Evolutionary conservation across 1,140 invertebrate genomes (phyloP), one percentile per base, ranked within the genome.

Genomic region (Polypedilum pembai): DNA sequence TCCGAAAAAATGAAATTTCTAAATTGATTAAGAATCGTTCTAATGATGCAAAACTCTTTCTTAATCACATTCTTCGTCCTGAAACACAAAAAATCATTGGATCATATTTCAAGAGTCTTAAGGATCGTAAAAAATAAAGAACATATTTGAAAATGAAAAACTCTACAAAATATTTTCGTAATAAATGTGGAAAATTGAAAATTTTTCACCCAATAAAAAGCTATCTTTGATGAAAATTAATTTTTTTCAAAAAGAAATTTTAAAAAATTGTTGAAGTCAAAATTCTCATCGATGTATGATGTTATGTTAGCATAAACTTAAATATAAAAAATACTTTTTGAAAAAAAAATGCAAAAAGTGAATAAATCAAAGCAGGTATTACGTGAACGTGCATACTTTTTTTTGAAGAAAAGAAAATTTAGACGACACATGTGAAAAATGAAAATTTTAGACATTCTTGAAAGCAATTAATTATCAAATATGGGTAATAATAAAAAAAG

Each of bases 31-130:
- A 56, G 15, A 56, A 56, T 56, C 45, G 45, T 56, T 56, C 45
- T n/a, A 4, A 4, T 4, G 45, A 56, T 15, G 45, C 45, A 12
- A 56, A 56, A 56, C 45, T n/a, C 4, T 56, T 56, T n/a, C 45
- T 56, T 15, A 56, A 56, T 56, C 45, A 56, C n/a, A 56, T 56
- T 15, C n/a, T 56, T n/a, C 45, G 45, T 56, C 45, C 45, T 56
- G 45, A 56, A 56, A 56, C 45, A n/a, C 45, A 56, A 15, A 56
- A 56, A 15, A 56, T 56, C 45, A 56, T 56, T 56, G 45, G 45
- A 56, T n/a, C 12, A n/a, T 56, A 56, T n/a, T 56, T 56, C 3
- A 56, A 56, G 12, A 56, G 45, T 15, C 45, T 56, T 56, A 56
- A 56, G 15, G 45, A 56, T 56, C 45, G 45, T n/a, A 56, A 56